These are phyloP conservation scores for Chrysochloris asiatica DNA, from an alignment of 2,113 vertebrate species.

Conservation along the genomic window DNA sequence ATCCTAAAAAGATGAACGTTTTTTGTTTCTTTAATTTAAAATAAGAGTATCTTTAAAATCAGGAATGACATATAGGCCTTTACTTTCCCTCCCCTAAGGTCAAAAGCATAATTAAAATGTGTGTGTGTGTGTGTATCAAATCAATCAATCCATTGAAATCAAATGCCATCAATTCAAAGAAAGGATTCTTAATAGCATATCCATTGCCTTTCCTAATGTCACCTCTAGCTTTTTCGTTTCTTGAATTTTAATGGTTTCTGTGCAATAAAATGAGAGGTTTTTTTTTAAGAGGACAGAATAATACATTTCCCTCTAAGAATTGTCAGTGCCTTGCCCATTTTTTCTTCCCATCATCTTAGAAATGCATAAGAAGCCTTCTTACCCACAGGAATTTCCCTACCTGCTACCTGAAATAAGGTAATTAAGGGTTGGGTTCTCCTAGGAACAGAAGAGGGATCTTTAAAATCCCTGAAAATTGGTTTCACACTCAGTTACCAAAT, in stretches of 20 bases:
- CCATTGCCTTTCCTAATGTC: conserved; percentile 45
- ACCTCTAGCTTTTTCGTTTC: conserved; percentile 53
- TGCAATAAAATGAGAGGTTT: conserved; percentile 24
- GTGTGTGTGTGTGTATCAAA: neutral
- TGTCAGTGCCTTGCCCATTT: conserved; percentile 25
- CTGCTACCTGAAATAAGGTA: conserved; percentile 68
- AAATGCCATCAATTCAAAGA: conserved; percentile 19
- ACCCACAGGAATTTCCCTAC: conserved; percentile 65
- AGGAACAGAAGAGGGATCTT: conserved; percentile 46
- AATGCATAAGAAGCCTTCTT: conserved; percentile 48
- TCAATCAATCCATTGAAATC: neutral
- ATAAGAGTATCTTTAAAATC: neutral
- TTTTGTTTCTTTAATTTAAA: too few species aligned
- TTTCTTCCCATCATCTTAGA: conserved; percentile 43
- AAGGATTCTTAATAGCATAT: conserved; percentile 13
- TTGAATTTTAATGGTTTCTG: conserved; percentile 54
- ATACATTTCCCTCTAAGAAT: neutral
- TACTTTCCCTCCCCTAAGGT: neutral
- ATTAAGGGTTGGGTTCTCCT: conserved; percentile 66
- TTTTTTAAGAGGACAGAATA: conserved; percentile 40
- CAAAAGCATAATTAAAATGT: neutral
- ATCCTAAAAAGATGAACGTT: conserved; percentile 21
- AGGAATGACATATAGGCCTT: neutral
- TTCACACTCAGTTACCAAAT: conserved; percentile 51
- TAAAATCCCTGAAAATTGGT: conserved; percentile 60